Evolutionary conservation across 1,140 invertebrate species (phyloP).

Genomic region (Bombus turneri): DNA sequence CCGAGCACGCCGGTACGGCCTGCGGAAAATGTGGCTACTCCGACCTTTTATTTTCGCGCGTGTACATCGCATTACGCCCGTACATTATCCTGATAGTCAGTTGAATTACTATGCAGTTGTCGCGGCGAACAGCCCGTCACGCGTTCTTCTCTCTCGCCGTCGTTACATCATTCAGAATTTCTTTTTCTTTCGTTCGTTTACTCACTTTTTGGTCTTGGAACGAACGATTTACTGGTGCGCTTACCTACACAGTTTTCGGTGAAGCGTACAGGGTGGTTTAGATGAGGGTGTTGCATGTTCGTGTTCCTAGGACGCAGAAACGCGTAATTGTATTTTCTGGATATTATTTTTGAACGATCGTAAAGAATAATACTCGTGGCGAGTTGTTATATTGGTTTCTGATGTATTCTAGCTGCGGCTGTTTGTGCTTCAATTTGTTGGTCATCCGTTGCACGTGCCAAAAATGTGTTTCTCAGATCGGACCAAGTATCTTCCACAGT

Average conservation of each 20-base stretch:
- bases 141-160: neutral
- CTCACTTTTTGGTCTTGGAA: neutral
- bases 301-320: neutral
- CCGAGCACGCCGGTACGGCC: neutral
- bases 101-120: constrained; percentile 43
- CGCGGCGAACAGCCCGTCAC: neutral
- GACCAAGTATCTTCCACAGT: no score
- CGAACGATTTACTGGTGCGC: no score
- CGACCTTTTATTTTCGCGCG: constrained; percentile 41
- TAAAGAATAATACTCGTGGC: neutral
- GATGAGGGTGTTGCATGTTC: neutral
- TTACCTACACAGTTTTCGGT: neutral
- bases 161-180: no score
- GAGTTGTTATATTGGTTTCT: neutral
- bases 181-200: neutral
- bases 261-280: neutral
- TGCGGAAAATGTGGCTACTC: constrained; percentile 42
- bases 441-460: neutral
- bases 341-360: no score
- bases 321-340: no score
- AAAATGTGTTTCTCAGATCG: neutral
- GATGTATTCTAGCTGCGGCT: neutral
- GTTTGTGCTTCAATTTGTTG: no score
- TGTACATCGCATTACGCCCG: constrained; percentile 35
- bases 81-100: constrained; percentile 8